Evolutionary conservation across 1,140 invertebrate genomes (phyloP).

Genomic region (Coenobita brevimanus): DNA sequence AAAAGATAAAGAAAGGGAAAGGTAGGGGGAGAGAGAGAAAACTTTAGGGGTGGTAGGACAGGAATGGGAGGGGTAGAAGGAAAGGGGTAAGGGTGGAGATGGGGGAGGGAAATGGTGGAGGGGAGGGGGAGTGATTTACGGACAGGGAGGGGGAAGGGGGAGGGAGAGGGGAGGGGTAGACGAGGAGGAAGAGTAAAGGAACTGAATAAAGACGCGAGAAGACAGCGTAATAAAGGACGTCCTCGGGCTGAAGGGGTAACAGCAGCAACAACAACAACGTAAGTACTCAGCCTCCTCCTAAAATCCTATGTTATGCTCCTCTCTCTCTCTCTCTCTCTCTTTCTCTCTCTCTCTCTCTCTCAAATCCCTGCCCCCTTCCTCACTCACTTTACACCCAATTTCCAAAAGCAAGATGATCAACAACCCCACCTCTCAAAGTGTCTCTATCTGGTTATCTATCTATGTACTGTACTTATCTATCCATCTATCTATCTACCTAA

Average conservation of each 20-base stretch:
- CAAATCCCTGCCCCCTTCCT: too few species aligned
- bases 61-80: too few species aligned
- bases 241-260: neutral
- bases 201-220: neutral
- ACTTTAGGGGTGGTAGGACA: too few species aligned
- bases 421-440: too few species aligned
- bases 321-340: constrained; percentile 3
- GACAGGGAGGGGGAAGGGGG: too few species aligned
- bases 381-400: too few species aligned
- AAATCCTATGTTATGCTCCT: neutral
- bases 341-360: neutral
- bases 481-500: too few species aligned
- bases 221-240: neutral
- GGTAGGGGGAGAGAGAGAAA: neutral
- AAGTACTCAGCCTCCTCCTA: neutral
- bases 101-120: neutral
- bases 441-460: too few species aligned
- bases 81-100: neutral
- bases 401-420: too few species aligned
- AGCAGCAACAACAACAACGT: neutral
- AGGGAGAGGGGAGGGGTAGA: neutral
- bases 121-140: too few species aligned
- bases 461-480: too few species aligned
- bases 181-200: neutral
- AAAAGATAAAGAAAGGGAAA: neutral